These are phyloP conservation scores for Criorhina ranunculi DNA, from an alignment of 2,888 invertebrate species.

Conservation along the genomic window DNA sequence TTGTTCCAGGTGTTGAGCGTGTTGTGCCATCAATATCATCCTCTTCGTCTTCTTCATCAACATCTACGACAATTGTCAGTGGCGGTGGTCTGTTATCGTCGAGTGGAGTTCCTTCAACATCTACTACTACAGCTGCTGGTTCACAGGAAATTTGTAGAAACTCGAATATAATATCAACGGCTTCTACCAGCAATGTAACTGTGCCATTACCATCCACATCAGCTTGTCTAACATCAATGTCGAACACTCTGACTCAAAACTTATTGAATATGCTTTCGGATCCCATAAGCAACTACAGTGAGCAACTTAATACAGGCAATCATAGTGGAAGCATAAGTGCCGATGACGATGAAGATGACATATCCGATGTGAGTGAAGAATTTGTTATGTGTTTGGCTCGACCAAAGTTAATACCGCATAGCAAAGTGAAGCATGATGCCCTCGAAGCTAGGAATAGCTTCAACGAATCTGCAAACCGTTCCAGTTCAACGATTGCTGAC, in stretches of 20 bases:
- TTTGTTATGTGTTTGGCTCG: constrained; percentile 70
- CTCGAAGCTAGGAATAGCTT: constrained; percentile 50
- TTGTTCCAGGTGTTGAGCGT: constrained; percentile 89
- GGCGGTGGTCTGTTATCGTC: constrained; percentile 12
- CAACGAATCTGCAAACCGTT: constrained; percentile 48
- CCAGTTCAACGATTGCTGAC: constrained; percentile 37
- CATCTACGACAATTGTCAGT: constrained; percentile 21
- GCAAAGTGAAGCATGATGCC: constrained; percentile 42
- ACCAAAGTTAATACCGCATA: constrained; percentile 62
- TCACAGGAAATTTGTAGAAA: constrained; percentile 58
- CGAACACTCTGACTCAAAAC: constrained; percentile 84
- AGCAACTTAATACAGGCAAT: constrained; percentile 81
- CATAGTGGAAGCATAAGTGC: constrained; percentile 46
- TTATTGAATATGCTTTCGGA: constrained; percentile 83
- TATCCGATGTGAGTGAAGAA: constrained; percentile 71
- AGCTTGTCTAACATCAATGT: constrained; percentile 79
- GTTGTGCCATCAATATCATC: constrained; percentile 78
- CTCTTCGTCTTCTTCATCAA: constrained; percentile 30
- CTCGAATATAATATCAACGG: constrained; percentile 42
- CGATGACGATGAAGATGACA: constrained; percentile 70
- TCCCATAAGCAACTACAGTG: constrained; percentile 83
- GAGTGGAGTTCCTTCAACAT: constrained; percentile 12
- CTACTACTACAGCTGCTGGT: constrained; percentile 26
- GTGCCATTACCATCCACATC: constrained; percentile 55
- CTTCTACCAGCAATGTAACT: constrained; percentile 31